Evolutionary conservation across 1,140 invertebrate species (phyloP), one percentile per base, ranked within the genome.

Genomic region (Protaetia brevitarsis): DNA sequence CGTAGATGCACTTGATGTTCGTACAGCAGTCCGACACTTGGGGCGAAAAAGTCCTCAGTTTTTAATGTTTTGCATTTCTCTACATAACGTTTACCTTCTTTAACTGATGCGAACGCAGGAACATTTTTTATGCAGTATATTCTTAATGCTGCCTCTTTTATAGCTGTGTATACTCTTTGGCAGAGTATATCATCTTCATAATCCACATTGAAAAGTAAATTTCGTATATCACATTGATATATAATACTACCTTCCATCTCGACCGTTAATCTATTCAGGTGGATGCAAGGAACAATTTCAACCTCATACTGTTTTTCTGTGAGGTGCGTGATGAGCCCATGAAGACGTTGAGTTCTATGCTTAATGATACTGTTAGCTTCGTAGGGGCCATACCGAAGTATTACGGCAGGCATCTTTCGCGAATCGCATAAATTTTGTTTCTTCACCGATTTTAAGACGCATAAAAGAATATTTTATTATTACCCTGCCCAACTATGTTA

Each of bases 171-270:
- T 3, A 70, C 37, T 13, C 66, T 64, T 56, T 72, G 58, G 26
- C 67, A 67, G 0, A 71, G 41, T 0, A 64, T 45, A 61, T 74
- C 70, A 21, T 73, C 67, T 36, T 74, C 69, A 11, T 13, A 62
- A 1, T 61, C 41, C 31, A 72, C 65, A 60, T 74, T 74, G 51
- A 73, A 74, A 61, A 61, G 65, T 11, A 74, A 61, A 63, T 71
- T 66, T 16, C 71, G 58, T 13, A 74, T 70, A 30, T 74, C 71
- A 51, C 73, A 70, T 19, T 66, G 57, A 45, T 63, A 74, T 11
- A 74, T 69, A 29, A 58, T 59, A 13, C 69, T 66, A 8, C 69
- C 68, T 23, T 31, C 27, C 60, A 73, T 68, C 65, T 74, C 65
- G 29, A 74, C 64, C n/a, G 67, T 63, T 11, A 74, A 56, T 21